phyloP scores from a whole-genome alignment of 2,113 vertebrate genomes.

The Isurus oxyrinchus region DNA sequence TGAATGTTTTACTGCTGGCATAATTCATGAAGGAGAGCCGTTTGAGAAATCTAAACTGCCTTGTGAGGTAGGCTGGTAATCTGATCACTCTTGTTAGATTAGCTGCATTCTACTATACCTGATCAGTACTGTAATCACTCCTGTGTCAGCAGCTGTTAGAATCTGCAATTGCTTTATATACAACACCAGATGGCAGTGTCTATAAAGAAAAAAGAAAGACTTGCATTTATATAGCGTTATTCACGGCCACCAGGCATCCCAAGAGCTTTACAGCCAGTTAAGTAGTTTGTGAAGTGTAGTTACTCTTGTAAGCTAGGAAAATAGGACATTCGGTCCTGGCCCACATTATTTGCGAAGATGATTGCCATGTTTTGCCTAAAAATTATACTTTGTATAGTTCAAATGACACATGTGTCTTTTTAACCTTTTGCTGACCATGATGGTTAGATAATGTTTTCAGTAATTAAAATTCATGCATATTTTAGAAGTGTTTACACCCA shows the following conservation, averaged over 20 bases:
- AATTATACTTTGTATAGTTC: not conserved
- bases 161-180: not conserved
- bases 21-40: not conserved
- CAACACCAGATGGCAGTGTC: constrained; percentile 28
- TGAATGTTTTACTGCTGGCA: not conserved
- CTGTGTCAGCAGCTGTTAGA: not conserved
- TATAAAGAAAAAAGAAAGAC: not conserved
- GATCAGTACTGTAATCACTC: not conserved
- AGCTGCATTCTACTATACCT: not conserved
- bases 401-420: not conserved
- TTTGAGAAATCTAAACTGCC: not conserved
- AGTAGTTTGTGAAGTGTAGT: not conserved
- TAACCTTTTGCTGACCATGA: not conserved
- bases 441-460: not conserved
- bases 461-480: not conserved
- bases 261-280: not conserved
- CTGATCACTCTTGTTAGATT: not conserved
- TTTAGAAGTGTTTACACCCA: not conserved
- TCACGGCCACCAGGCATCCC: not conserved
- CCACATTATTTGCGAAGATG: not conserved
- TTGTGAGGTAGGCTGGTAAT: not conserved
- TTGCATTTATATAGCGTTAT: not conserved
- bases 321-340: not conserved
- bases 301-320: not conserved
- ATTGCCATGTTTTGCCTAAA: not conserved